Evolutionary conservation across 2,888 invertebrate genomes (phyloP), one percentile per base, ranked within the genome.

Genomic region (Conus canariensis): DNA sequence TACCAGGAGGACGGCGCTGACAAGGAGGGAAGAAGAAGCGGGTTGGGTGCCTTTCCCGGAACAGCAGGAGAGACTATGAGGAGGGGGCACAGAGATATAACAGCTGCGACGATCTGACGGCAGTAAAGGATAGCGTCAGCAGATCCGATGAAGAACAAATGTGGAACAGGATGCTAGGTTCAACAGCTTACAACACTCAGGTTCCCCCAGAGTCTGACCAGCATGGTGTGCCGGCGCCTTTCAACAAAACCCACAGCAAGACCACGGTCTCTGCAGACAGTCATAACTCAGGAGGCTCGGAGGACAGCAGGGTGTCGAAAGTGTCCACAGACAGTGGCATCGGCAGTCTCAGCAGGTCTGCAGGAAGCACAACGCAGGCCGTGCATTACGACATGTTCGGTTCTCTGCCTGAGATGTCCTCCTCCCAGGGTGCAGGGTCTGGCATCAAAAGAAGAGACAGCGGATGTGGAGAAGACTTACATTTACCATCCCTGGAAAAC

Each of bases 241-340:
- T 74, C n/a, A 22, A 19, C 45, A 67, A 87, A 12, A n/a, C n/a
- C 7, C 87, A 87, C 67, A 87, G 87, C 87, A 87, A 86, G 22
- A 45, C 87, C n/a, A 74, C 87, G 3, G 74, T 87, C 6, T 87
- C 87, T 19, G 87, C 88, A 4, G 88, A 88, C 30, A 88, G 77
- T 19, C 77, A 88, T 56, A 80, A 60, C 60, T 88, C 88, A 1
- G 22, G 80, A 60, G 82, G 64, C 8, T 64, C 60, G 6, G 80
- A 30, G 12, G 77, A 82, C 45, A 82, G 88, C 88, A 80, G 82
- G 64, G 64, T 30, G 22, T 94, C 93, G 87, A 91, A 92, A 30
- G 93, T 92, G 74, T 94, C 90, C 93, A 14, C 77, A 7, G 95
- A 95, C 90, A 95, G 95, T 93, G 95, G 93, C 87, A 92, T 95